These are phyloP conservation scores for Macquaria ambigua DNA, from an alignment of 2,113 vertebrate species.

Conservation along the genomic window DNA sequence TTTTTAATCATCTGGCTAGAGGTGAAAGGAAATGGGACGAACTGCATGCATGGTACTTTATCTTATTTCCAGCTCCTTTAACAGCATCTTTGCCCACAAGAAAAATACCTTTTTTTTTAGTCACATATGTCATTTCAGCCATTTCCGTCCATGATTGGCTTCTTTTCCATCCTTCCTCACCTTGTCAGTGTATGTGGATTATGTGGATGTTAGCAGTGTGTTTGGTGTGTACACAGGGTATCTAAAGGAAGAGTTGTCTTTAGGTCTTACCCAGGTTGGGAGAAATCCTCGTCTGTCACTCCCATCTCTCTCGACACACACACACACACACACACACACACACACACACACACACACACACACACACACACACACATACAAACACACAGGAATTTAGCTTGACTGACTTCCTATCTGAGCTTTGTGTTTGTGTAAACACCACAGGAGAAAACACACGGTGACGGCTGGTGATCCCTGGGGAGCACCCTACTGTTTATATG, in stretches of 20 bases:
- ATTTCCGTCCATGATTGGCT: neutral
- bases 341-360: constrained; percentile 24
- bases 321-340: constrained; percentile 11
- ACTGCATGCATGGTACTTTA: constrained; percentile 7
- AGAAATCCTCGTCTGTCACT: constrained; percentile 54
- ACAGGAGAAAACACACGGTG: constrained; percentile 33
- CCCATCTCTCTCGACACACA: constrained; percentile 32
- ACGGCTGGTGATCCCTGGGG: constrained; percentile 20
- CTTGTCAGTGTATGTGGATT: constrained; percentile 2
- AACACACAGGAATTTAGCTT: constrained; percentile 27
- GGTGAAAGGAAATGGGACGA: constrained; percentile 43
- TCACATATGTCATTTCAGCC: neutral
- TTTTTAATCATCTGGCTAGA: constrained; percentile 35
- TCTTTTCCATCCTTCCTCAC: constrained; percentile 20
- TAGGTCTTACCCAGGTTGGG: constrained; percentile 17
- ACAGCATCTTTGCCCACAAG: neutral
- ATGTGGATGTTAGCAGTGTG: constrained; percentile 11
- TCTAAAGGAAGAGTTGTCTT: constrained; percentile 34
- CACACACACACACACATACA: constrained; percentile 32
- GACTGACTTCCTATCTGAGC: constrained; percentile 27
- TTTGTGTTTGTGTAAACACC: constrained; percentile 57
- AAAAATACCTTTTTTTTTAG: neutral
- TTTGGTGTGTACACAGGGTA: constrained; percentile 37
- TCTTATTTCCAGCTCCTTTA: neutral
- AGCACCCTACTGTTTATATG: constrained; percentile 34